Evolutionary conservation across 2,888 invertebrate genomes (phyloP), one percentile per base, ranked within the genome.

Genomic region (Chloromyia formosa): DNA sequence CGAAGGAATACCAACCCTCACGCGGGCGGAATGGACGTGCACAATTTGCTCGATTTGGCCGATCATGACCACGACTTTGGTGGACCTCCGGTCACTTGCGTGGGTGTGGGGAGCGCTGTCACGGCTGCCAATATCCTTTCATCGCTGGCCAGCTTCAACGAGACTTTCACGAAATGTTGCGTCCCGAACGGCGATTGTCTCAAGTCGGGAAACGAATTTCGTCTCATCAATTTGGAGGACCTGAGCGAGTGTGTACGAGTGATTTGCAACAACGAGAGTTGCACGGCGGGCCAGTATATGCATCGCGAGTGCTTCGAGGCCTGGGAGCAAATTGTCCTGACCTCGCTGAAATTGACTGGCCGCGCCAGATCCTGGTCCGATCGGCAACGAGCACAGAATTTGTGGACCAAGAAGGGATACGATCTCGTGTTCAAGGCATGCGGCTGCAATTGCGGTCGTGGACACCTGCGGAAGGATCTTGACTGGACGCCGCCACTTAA

Each of bases 381-480:
- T 84, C 90, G 96, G 75, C 97, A 97, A 85, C 90, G 97, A 35
- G 91, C 93, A 81, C 97, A 97, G 87, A 97, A 97, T 86, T 87
- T 98, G 75, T 98, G 98, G 98, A 96, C 97, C 74, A 97, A 97
- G 86, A 97, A 97, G 86, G 97, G 97, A 73, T 97, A 97, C 87
- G 97, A 98, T 86, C 86, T 97, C 84, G 96, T 96, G 7, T 97
- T 93, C 86, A 97, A 96, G 82, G 96, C 95, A 7, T 98, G 97
- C 87, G 94, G 93, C 54, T 98, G 98, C 87, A 93, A 93, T 78
- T 97, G 97, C 86, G 94, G 94, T 1, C 89, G 95, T 40, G 97
- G 97, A 5, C 96, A 97, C 82, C 86, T 98, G 80, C 93, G 96
- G 82, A 98, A 97, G 86, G 97, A 98, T 86, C 87, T 96, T 69